phyloP scores from a whole-genome alignment of 2,113 vertebrate species.

The Hypanus sabinus region DNA sequence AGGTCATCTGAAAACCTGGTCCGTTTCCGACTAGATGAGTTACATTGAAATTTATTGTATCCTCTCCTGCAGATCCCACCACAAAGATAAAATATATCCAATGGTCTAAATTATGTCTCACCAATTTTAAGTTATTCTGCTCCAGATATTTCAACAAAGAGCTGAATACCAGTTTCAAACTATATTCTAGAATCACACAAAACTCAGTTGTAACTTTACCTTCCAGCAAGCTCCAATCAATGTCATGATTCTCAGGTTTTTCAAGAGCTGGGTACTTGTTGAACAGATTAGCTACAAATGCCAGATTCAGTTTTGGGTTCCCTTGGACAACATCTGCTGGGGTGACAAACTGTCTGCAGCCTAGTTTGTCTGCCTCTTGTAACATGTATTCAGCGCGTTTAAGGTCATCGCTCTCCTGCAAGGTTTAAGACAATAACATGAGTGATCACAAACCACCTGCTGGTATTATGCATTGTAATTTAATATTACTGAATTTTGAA shows the following conservation, averaged over 20 bases:
- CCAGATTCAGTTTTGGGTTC: slow-evolving; percentile 89
- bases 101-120: not conserved
- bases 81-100: no score
- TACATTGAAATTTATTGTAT: not conserved
- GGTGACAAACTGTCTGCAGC: slow-evolving; percentile 88
- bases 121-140: not conserved
- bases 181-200: not conserved
- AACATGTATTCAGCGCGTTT: slow-evolving; percentile 83
- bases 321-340: slow-evolving; percentile 79
- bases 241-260: slow-evolving; percentile 87
- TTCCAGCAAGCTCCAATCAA: slow-evolving; percentile 76
- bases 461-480: not conserved
- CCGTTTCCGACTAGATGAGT: not conserved
- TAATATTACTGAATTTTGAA: not conserved
- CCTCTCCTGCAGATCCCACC: not conserved
- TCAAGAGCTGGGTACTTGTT: slow-evolving; percentile 91
- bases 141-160: not conserved
- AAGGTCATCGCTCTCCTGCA: slow-evolving; percentile 76
- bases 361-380: slow-evolving; percentile 75
- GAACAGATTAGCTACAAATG: slow-evolving; percentile 92
- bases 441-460: not conserved
- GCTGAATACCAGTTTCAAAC: not conserved
- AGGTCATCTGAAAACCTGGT: not conserved
- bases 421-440: not conserved
- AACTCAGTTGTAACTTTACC: slow-evolving; percentile 53